phyloP scores from a whole-genome alignment of 2,113 vertebrate genomes.

The Illadopsis cleaveri region DNA sequence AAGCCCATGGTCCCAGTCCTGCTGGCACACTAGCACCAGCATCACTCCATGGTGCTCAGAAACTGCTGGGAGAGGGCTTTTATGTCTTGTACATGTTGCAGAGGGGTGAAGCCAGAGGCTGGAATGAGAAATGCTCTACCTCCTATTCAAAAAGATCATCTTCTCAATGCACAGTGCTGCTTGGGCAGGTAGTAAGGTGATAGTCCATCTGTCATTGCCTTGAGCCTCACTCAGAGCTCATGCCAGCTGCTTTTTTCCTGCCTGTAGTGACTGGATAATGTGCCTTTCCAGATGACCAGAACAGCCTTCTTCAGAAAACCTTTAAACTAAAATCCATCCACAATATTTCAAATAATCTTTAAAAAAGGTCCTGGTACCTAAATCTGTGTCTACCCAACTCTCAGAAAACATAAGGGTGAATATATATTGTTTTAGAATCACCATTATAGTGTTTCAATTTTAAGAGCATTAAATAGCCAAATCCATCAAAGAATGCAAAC shows the following conservation, averaged over 20 bases:
- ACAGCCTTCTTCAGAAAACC: background rate
- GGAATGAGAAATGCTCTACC: background rate
- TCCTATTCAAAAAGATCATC: rapidly evolving
- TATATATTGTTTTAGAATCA: background rate
- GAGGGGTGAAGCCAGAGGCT: background rate
- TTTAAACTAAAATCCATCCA: background rate
- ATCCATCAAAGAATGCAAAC: background rate
- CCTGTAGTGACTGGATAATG: background rate
- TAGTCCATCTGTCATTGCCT: rapidly evolving
- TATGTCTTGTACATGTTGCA: rapidly evolving
- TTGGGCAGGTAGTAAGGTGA: background rate
- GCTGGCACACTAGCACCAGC: background rate
- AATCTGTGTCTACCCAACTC: background rate
- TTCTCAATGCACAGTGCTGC: background rate
- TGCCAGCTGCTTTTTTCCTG: background rate
- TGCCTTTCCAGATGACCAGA: background rate
- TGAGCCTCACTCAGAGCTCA: background rate
- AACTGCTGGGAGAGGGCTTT: background rate
- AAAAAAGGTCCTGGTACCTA: background rate
- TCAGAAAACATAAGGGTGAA: background rate
- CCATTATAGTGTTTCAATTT: background rate
- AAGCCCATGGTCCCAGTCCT: background rate
- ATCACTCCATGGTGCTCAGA: background rate
- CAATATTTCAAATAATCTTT: background rate
- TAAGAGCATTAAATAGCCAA: background rate